Evolutionary conservation across 2,888 invertebrate species (phyloP).

Genomic region (Diaphora mendica): DNA sequence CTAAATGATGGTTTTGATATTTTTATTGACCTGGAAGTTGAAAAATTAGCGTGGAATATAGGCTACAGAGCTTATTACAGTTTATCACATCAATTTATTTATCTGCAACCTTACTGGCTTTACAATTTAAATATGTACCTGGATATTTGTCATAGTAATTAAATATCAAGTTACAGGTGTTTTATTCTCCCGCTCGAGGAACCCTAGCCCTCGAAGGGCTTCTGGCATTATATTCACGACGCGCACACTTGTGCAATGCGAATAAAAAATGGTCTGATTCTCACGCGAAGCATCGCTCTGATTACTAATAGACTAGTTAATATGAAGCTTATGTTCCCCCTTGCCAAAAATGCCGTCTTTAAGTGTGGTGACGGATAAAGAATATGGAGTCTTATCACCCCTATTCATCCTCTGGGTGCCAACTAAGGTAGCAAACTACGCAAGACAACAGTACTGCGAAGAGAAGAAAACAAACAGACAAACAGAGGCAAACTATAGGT

Average conservation of each 20-base stretch:
- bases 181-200: background rate
- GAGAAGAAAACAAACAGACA: too few relatives aligned
- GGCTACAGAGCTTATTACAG: background rate
- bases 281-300: background rate
- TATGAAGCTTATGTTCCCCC: too few relatives aligned
- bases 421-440: too few relatives aligned
- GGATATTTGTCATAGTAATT: background rate
- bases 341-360: too few relatives aligned
- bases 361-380: too few relatives aligned
- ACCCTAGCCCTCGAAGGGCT: background rate
- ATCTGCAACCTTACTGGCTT: background rate
- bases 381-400: too few relatives aligned
- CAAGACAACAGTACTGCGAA: too few relatives aligned
- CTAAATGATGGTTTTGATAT: too few relatives aligned
- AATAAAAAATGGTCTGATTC: slow-evolving; percentile 9
- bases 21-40: background rate
- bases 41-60: background rate
- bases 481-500: too few relatives aligned
- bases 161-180: background rate
- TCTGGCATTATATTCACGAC: background rate
- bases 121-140: background rate
- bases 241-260: slow-evolving; percentile 5
- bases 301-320: background rate
- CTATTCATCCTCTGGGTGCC: too few relatives aligned
- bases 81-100: background rate